Evolutionary conservation across 2,888 invertebrate species (phyloP).

Genomic region (Ochropacha duplaris): DNA sequence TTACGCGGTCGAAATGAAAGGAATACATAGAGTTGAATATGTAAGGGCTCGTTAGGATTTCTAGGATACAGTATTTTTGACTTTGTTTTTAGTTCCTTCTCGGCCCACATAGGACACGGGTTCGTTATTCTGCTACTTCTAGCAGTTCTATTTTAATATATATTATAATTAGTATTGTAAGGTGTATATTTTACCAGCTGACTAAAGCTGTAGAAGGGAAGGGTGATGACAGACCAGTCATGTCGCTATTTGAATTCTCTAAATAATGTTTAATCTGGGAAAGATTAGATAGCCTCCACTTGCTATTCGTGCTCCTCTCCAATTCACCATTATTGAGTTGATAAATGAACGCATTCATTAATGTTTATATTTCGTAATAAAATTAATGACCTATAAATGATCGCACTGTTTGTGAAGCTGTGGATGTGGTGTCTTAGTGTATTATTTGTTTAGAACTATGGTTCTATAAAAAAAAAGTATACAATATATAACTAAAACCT

Average conservation of each 20-base stretch:
- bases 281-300: not conserved
- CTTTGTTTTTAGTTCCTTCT: conserved; percentile 63
- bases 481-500: conserved; percentile 1
- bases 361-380: not conserved
- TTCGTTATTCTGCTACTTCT: conserved; percentile 26
- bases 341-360: too few relatives aligned
- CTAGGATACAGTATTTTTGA: conserved; percentile 62
- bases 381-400: conserved; percentile 5
- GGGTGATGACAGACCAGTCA: not conserved
- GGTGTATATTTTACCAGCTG: conserved; percentile 36
- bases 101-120: conserved; percentile 18
- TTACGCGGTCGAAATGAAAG: conserved; percentile 29
- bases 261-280: not conserved
- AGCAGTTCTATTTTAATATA: conserved; percentile 41
- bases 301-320: not conserved
- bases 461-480: conserved; percentile 16
- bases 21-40: conserved; percentile 17
- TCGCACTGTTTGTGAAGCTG: conserved; percentile 28
- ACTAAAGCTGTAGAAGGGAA: not conserved
- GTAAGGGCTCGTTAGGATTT: conserved; percentile 4
- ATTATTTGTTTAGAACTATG: conserved; percentile 32
- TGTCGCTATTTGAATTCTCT: not conserved
- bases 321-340: too few relatives aligned
- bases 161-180: conserved; percentile 37
- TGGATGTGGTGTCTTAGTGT: conserved; percentile 41